Percentiles rank a stretch among this genome's conserved stretches.
These are phyloP conservation scores for Chionomys nivalis DNA, from an alignment of 2,113 vertebrate genomes.

Conservation along the genomic window DNA sequence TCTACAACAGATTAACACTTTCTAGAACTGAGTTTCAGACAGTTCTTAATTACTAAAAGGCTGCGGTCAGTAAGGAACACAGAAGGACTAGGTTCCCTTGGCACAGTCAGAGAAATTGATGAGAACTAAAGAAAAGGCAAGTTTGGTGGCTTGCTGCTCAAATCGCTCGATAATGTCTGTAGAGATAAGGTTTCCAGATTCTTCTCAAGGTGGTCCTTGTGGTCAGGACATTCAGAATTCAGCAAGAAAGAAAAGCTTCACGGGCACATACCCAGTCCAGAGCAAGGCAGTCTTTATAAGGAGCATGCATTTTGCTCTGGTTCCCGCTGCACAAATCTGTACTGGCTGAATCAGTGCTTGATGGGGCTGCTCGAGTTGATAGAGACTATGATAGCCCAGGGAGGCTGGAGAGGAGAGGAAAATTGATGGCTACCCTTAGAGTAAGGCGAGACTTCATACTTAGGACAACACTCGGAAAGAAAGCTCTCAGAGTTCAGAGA, in stretches of 20 bases:
- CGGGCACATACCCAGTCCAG: not conserved
- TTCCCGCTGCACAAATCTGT: not conserved
- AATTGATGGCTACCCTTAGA: not conserved
- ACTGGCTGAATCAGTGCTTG: not conserved
- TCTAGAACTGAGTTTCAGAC: constrained; percentile 22
- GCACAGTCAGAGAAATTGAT: not conserved
- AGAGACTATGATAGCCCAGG: not conserved
- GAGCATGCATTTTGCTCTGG: not conserved
- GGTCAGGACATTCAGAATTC: not conserved
- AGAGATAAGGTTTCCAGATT: not conserved
- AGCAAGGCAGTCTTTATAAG: not conserved
- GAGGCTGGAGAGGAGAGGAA: not conserved
- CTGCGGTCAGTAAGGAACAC: not conserved
- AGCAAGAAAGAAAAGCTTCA: not conserved
- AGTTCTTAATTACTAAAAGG: constrained; percentile 48
- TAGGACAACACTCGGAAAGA: not conserved
- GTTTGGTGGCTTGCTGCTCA: constrained; percentile 8
- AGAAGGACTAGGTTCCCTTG: not conserved
- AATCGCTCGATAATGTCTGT: not conserved
- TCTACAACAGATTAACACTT: not conserved
- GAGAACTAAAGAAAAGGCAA: not conserved
- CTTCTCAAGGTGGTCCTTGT: not conserved
- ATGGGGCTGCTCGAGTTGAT: not conserved
- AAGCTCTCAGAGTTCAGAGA: not conserved
- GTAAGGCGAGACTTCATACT: constrained; percentile 1